Evolutionary conservation across 53 echinoderm and acorn worm genomes (phyloP).

Genomic region (Paracentrotus lividus): DNA sequence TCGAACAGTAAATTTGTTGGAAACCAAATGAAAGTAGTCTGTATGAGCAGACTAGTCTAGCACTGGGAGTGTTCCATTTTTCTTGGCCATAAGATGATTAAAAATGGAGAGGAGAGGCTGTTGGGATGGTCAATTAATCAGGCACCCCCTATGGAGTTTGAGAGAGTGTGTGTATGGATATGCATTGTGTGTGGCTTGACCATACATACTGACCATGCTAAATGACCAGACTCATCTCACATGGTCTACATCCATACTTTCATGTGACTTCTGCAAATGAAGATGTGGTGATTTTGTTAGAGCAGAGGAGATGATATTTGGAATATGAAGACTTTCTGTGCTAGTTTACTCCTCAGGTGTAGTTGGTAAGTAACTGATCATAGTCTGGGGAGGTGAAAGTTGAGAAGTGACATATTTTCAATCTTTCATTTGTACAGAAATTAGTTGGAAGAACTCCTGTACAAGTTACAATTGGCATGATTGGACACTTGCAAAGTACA

Average conservation of each 20-base stretch:
- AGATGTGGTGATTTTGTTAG: background rate
- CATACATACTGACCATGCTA: conserved; percentile 4
- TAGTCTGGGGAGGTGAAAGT: background rate
- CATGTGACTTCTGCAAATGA: background rate
- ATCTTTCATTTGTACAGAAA: background rate
- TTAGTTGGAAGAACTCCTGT: background rate
- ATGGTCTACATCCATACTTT: background rate
- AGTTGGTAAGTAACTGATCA: background rate
- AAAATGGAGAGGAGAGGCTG: conserved; percentile 37
- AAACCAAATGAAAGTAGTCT: background rate
- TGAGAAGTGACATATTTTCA: background rate
- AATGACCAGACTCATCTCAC: background rate
- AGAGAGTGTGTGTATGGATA: background rate
- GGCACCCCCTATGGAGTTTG: background rate
- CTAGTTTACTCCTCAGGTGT: background rate
- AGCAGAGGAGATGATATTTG: background rate
- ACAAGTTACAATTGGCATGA: no score
- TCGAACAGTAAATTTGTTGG: no score
- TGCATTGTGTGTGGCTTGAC: background rate
- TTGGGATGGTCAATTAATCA: conserved; percentile 59
- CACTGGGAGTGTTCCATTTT: conserved; percentile 24
- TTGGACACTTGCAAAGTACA: background rate
- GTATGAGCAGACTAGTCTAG: background rate
- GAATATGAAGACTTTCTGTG: background rate
- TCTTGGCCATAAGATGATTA: conserved; percentile 28